Conservation (phyloP, 2,888 invertebrate genomes). For the Caradrina clavipalpis region DNA sequence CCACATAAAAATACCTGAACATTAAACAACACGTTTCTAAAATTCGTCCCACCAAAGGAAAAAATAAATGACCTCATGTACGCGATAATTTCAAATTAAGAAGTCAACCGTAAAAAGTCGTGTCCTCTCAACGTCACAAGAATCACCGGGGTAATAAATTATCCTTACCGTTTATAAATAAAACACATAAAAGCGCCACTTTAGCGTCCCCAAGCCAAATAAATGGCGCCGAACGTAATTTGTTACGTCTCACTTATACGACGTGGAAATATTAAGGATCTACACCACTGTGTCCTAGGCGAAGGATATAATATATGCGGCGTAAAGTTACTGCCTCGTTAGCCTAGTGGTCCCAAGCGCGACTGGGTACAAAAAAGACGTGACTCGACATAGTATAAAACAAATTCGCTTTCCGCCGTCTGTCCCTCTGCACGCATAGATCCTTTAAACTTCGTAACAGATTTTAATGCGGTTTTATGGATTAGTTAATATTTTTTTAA, state of each 20-base stretch:
- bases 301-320: not conserved
- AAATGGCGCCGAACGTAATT: constrained; percentile 63
- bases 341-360: no score
- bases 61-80: constrained; percentile 3
- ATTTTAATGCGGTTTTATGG: no score
- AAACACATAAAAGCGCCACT: constrained; percentile 64
- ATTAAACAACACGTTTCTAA: not conserved
- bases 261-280: constrained; percentile 30
- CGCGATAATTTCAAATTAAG: constrained; percentile 25
- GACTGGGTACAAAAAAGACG: no score
- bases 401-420: no score
- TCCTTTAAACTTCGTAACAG: no score
- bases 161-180: constrained; percentile 64
- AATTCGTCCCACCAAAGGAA: constrained; percentile 9
- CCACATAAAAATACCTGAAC: not conserved
- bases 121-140: constrained; percentile 27
- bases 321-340: not conserved
- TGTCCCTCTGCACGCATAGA: no score
- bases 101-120: constrained; percentile 39
- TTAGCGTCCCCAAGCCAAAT: constrained; percentile 59
- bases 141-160: constrained; percentile 60
- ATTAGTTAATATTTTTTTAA: no score
- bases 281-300: constrained; percentile 1
- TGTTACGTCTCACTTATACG: constrained; percentile 60
- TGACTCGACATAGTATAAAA: no score